Percentiles rank a stretch among this genome's conserved stretches.
These are phyloP conservation scores for Lepus americanus DNA, from an alignment of 2,113 vertebrate genomes.

Conservation along the genomic window DNA sequence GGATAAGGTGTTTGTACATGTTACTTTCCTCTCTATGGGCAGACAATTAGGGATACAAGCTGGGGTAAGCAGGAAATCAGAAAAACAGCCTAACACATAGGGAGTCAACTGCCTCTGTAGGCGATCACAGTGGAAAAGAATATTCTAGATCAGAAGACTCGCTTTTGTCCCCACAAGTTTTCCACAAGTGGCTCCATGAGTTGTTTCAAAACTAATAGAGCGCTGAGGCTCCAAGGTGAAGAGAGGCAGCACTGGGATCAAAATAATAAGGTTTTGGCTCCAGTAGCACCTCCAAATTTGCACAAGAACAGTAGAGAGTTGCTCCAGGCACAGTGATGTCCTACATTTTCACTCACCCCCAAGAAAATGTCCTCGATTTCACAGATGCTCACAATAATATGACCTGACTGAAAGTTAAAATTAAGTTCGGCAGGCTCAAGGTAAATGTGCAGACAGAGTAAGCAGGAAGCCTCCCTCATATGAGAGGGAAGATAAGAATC, in stretches of 20 bases:
- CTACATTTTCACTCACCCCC: constrained; percentile 62
- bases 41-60: neutral
- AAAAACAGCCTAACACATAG: neutral
- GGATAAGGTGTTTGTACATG: neutral
- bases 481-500: constrained; percentile 68
- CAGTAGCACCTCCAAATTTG: constrained; percentile 4
- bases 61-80: neutral
- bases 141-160: neutral
- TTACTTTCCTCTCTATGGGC: neutral
- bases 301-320: neutral
- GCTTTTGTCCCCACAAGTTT: neutral
- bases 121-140: neutral
- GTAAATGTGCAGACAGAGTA: neutral
- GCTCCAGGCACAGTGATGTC: constrained; percentile 50
- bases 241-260: neutral
- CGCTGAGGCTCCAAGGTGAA: neutral
- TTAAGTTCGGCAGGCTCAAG: neutral
- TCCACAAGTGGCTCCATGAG: neutral
- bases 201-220: neutral
- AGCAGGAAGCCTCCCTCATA: constrained; percentile 79
- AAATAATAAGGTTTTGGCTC: neutral
- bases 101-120: neutral
- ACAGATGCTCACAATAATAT: constrained; percentile 36
- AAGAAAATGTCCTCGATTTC: constrained; percentile 38
- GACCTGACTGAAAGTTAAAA: constrained; percentile 54